Evolutionary conservation across 1,140 invertebrate species (phyloP).

Genomic region (Hetaerina americana): DNA sequence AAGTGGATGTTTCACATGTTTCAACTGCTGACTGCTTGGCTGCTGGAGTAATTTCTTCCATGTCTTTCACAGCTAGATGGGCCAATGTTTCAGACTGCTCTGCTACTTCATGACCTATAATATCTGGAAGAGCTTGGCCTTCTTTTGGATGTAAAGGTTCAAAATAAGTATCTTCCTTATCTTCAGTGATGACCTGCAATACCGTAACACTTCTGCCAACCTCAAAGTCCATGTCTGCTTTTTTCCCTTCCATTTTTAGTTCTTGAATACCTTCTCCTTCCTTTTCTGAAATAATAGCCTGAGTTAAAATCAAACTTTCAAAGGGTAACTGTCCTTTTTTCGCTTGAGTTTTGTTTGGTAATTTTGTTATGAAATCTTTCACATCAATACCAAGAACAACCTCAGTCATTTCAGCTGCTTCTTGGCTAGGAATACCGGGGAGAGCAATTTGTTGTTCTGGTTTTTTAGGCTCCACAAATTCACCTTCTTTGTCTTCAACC

Average conservation of each 20-base stretch:
- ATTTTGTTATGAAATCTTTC: conserved; percentile 17
- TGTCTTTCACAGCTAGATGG: conserved; percentile 17
- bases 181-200: conserved; percentile 23
- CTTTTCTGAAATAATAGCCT: conserved; percentile 16
- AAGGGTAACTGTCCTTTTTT: conserved; percentile 19
- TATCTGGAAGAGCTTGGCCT: conserved; percentile 17
- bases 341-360: conserved; percentile 15
- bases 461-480: conserved; percentile 24
- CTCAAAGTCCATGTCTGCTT: conserved; percentile 1
- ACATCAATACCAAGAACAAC: conserved; percentile 21
- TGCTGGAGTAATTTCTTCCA: conserved; percentile 18
- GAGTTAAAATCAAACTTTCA: conserved; percentile 18
- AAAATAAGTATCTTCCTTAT: conserved; percentile 25
- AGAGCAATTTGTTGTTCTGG: conserved; percentile 17
- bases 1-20: conserved; percentile 20
- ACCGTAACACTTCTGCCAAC: conserved; percentile 15
- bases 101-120: conserved; percentile 19
- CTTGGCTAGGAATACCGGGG: conserved; percentile 17
- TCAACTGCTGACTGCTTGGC: conserved; percentile 17
- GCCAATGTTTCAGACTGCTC: conserved; percentile 17
- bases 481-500: conserved; percentile 34
- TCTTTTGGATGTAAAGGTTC: conserved; percentile 17
- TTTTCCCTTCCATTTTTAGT: conserved; percentile 11
- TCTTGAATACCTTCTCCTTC: conserved; percentile 14
- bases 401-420: conserved; percentile 27